Percentiles rank a stretch among this genome's conserved stretches.
phyloP scores from a whole-genome alignment of 2,113 vertebrate species.

The Stegastes partitus region DNA sequence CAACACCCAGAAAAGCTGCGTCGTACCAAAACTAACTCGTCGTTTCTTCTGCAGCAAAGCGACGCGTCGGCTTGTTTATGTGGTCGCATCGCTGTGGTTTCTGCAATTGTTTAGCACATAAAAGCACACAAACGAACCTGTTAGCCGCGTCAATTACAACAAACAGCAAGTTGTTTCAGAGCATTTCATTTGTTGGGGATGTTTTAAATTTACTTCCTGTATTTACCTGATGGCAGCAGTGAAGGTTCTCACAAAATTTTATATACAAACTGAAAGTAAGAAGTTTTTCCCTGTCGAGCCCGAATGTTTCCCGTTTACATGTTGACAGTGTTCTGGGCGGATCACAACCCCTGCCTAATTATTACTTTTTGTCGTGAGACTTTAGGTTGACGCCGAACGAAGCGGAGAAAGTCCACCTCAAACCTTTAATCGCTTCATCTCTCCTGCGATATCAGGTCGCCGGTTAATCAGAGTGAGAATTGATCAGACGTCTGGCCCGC shows the following conservation, averaged over 20 bases:
- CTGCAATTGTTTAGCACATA: neutral
- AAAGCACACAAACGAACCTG: no score
- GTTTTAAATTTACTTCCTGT: no score
- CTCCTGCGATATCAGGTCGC: conserved; percentile 22
- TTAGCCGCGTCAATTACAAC: no score
- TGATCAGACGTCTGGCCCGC: conserved; percentile 60
- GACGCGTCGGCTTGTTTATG: no score
- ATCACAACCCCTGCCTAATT: neutral
- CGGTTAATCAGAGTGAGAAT: conserved; percentile 55
- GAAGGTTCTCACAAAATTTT: no score
- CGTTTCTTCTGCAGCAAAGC: conserved; percentile 5
- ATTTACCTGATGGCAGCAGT: no score
- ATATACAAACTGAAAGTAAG: neutral
- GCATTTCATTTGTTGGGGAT: no score
- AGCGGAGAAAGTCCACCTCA: neutral
- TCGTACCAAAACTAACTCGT: conserved; percentile 12
- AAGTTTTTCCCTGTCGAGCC: no score
- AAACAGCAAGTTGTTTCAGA: no score
- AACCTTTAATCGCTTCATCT: conserved; percentile 7
- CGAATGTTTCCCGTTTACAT: neutral
- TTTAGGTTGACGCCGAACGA: neutral
- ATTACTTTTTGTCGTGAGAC: neutral
- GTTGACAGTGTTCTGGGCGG: neutral
- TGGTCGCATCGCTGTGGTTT: neutral
- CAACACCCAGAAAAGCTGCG: conserved; percentile 18